Conservation (phyloP, 37 sponge, comb jelly and placozoan genomes). For the Chondrilla cf. caribensis region DNA sequence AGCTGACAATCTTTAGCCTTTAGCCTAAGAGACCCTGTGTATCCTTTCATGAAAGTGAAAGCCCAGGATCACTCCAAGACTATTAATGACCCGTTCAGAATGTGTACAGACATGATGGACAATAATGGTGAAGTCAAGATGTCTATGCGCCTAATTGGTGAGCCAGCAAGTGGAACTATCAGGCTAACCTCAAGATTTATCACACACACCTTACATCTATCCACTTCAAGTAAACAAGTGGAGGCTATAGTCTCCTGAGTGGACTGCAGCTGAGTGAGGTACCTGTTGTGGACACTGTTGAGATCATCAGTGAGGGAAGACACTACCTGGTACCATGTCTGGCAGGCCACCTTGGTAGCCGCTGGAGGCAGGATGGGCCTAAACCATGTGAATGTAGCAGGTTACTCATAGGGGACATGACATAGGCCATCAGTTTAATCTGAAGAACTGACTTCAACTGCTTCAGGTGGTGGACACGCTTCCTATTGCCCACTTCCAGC, state of each 20-base stretch:
- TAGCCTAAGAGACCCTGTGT: no score
- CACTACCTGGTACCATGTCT: conserved; percentile 35
- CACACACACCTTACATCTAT: conserved; percentile 41
- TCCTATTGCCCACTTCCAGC: not conserved
- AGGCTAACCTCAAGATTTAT: no score
- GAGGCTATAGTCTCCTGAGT: conserved; percentile 20
- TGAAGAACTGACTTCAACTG: conserved; percentile 5
- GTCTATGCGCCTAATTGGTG: no score
- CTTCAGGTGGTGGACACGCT: conserved; percentile 18
- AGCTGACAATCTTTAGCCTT: no score
- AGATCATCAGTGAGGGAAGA: conserved; percentile 33
- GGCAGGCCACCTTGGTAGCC: conserved; percentile 28
- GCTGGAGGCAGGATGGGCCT: conserved; percentile 40
- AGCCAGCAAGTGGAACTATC: no score
- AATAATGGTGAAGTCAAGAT: no score
- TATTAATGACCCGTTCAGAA: no score
- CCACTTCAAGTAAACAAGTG: conserved; percentile 45
- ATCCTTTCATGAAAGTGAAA: no score
- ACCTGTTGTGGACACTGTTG: conserved; percentile 22
- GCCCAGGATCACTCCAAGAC: no score
- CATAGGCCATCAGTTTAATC: no score
- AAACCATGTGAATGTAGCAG: not conserved
- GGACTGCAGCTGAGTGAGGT: conserved; percentile 28
- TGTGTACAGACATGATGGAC: no score
- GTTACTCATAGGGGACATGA: not conserved